Evolutionary conservation across 2,888 invertebrate genomes (phyloP), one percentile per base, ranked within the genome.

Genomic region (Habroteleia sp.): DNA sequence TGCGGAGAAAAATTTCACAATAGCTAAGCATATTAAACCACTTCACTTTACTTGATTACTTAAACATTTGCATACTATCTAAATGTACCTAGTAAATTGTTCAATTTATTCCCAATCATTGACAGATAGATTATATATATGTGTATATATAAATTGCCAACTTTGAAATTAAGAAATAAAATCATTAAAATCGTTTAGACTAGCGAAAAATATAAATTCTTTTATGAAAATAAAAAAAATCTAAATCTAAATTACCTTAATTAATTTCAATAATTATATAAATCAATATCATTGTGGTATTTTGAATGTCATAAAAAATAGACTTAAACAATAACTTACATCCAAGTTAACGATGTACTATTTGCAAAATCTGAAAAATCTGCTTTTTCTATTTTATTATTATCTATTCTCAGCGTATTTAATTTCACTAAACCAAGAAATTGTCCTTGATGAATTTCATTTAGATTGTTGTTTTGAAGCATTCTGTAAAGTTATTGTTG

Each of bases 361-460:
- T 89, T 84, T 11, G 82, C 81, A 33, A 91, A 88, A 66, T 89
- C 89, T 0, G 84, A 80, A 74, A 91, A 81, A 79, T 90, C 87
- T 37, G 91, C 87, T 10, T 82, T 71, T 4, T 77, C 76, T 42
- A 92, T 83, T 62, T 83, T 81, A 82, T 92, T 92, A 39, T 89
- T 85, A 27, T 89, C 85, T 17, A 91, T 78, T 76, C 89, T 87
- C 11, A 92, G 81, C 86, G 90, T 90, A 42, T 88, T 83, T 17
- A 92, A 81, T 0, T 87, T 85, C 0, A 66, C 56, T 29, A 92
- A 82, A 16, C 89, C 90, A 25, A 77, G 75, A 29, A 92, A 89
- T 11, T 89, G 84, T 13, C 89, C 89, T 3, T 78, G 65, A 2
- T 85, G 81, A 65, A 91, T 79, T 74, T 83, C 80, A 29, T 79